phyloP scores from a whole-genome alignment of 23 tunicate species.

The Aplidium turbinatum region DNA sequence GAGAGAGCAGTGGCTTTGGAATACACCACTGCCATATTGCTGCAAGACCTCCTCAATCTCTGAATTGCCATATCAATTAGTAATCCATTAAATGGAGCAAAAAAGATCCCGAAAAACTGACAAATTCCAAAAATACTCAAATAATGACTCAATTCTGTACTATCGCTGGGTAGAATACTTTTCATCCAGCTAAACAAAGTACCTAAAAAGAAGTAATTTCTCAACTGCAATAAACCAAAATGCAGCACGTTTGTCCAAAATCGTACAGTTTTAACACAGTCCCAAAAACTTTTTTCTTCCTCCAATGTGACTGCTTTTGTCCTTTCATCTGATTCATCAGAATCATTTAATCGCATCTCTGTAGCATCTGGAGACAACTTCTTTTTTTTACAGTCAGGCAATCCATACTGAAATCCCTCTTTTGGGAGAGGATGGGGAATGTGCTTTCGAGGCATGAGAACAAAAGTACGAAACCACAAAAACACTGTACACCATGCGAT shows the following conservation, averaged over 20 bases:
- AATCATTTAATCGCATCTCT: slow-evolving; percentile 4
- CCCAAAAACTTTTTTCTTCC: background rate
- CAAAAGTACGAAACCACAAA: slow-evolving; percentile 68
- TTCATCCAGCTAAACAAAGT: slow-evolving; percentile 51
- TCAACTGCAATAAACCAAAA: slow-evolving; percentile 69
- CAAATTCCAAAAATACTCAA: slow-evolving; percentile 78
- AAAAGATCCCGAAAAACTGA: slow-evolving; percentile 87
- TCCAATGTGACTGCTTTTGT: background rate
- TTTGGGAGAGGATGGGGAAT: slow-evolving; percentile 76
- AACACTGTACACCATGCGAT: slow-evolving; percentile 52
- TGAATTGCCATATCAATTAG: slow-evolving; percentile 61
- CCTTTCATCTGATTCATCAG: slow-evolving; percentile 1
- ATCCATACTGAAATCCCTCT: slow-evolving; percentile 45
- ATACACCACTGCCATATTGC: slow-evolving; percentile 19
- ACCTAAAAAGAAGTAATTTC: slow-evolving; percentile 87
- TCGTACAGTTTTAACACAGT: slow-evolving; percentile 23
- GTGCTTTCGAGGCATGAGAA: slow-evolving; percentile 63
- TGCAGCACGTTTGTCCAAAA: slow-evolving; percentile 79
- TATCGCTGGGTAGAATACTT: slow-evolving; percentile 10
- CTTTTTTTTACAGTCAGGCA: slow-evolving; percentile 46
- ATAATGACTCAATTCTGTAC: slow-evolving; percentile 15
- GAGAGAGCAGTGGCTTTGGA: slow-evolving; percentile 50
- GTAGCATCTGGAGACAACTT: background rate
- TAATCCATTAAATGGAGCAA: slow-evolving; percentile 89
- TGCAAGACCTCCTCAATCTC: slow-evolving; percentile 3